Conservation (phyloP, 1,140 invertebrate genomes). For the Leptinotarsa defecta region DNA sequence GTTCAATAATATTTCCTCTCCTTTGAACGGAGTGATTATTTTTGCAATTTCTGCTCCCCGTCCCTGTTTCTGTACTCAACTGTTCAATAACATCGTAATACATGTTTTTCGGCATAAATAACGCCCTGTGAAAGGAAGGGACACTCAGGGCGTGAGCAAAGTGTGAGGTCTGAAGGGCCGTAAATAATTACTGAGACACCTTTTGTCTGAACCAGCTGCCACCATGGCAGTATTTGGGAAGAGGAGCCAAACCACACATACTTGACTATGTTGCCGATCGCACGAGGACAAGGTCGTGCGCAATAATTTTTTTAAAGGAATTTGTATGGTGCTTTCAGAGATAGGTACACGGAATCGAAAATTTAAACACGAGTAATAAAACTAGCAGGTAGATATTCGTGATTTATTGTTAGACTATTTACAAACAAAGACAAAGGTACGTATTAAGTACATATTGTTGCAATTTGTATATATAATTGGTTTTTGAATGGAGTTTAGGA, state of each 20-base stretch:
- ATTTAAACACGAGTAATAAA: too few species aligned
- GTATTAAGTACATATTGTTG: too few species aligned
- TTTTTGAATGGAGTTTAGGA: too few species aligned
- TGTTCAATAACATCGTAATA: slow-evolving; percentile 19
- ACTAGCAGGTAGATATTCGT: too few species aligned
- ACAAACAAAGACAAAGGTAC: too few species aligned
- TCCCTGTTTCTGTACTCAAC: background rate
- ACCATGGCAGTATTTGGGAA: slow-evolving; percentile 37
- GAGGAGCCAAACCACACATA: slow-evolving; percentile 10
- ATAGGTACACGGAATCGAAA: too few species aligned
- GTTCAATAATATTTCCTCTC: too few species aligned
- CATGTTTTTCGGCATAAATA: slow-evolving; percentile 36
- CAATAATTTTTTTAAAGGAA: background rate
- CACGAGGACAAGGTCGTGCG: background rate
- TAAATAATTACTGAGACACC: slow-evolving; percentile 48
- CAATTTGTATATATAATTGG: too few species aligned
- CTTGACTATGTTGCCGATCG: slow-evolving; percentile 12
- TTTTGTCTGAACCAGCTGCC: slow-evolving; percentile 46
- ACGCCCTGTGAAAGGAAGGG: slow-evolving; percentile 41
- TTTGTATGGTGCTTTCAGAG: background rate
- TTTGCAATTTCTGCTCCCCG: background rate
- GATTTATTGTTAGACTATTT: too few species aligned
- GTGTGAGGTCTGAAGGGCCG: slow-evolving; percentile 47
- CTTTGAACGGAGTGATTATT: too few species aligned
- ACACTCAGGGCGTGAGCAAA: slow-evolving; percentile 43